phyloP scores from a whole-genome alignment of 1,140 invertebrate species.

The Neodiprion pinetum region DNA sequence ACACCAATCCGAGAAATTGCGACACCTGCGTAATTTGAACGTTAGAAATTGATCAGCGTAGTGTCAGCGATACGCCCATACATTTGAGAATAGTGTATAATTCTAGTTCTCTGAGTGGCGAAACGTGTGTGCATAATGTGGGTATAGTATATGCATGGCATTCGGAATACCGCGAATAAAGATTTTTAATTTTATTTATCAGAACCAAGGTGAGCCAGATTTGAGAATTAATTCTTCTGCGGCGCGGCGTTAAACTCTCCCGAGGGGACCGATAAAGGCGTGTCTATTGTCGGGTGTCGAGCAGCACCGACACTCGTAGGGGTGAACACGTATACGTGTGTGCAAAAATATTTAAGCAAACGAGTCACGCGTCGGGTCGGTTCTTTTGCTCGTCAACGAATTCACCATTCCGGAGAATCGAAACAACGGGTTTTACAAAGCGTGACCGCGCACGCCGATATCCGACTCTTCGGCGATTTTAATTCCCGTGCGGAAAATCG shows the following conservation, averaged over 20 bases:
- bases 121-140: too few species aligned
- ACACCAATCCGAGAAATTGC: too few species aligned
- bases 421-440: background rate
- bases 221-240: background rate
- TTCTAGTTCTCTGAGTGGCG: too few species aligned
- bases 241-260: background rate
- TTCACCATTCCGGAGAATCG: background rate
- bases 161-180: too few species aligned
- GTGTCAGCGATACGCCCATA: too few species aligned
- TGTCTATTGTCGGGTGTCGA: background rate
- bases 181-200: conserved; percentile 3
- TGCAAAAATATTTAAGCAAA: background rate
- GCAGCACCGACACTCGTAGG: background rate
- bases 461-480: background rate
- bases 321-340: background rate
- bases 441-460: background rate
- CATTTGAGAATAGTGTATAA: too few species aligned
- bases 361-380: background rate
- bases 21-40: too few species aligned
- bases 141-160: too few species aligned
- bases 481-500: background rate
- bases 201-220: background rate
- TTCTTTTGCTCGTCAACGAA: too few species aligned
- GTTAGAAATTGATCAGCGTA: too few species aligned
- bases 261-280: background rate